These are phyloP conservation scores for Coranthus polyacanthus DNA, from an alignment of 2,797 vertebrate species.

Conservation along the genomic window DNA sequence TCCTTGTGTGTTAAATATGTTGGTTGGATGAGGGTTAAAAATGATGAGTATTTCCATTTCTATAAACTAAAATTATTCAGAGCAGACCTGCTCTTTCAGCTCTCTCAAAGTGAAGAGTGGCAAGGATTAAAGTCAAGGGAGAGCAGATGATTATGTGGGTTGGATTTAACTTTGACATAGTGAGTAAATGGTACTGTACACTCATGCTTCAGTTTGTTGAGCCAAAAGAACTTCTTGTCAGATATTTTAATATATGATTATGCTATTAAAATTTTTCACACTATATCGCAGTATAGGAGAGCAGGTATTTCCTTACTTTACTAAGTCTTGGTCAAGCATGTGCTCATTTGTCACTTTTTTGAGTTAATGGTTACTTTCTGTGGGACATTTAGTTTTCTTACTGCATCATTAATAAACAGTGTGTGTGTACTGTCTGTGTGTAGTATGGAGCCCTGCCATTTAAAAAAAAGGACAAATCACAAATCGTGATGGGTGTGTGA, in stretches of 20 bases:
- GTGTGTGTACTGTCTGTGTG: background rate
- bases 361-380: background rate
- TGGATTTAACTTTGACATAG: constrained; percentile 43
- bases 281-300: background rate
- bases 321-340: background rate
- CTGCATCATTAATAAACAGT: constrained; percentile 8
- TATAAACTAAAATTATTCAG: background rate
- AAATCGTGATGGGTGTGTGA: constrained; percentile 46
- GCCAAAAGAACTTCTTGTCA: constrained; percentile 20
- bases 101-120: background rate
- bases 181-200: constrained; percentile 22
- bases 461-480: constrained; percentile 65
- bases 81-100: constrained; percentile 1
- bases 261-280: background rate
- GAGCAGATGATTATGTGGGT: constrained; percentile 36
- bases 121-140: constrained; percentile 14
- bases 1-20: too few relatives aligned
- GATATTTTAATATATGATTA: background rate
- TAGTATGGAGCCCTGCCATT: constrained; percentile 30
- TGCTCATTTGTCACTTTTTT: background rate
- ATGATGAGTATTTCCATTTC: background rate
- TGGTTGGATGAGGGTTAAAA: background rate
- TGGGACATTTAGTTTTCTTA: background rate
- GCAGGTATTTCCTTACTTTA: background rate
- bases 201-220: constrained; percentile 13